A percentile compares a stretch with the other conserved stretches of the same genome.
Conservation (phyloP, 1,140 invertebrate species). For the Monomorium pharaonis region DNA sequence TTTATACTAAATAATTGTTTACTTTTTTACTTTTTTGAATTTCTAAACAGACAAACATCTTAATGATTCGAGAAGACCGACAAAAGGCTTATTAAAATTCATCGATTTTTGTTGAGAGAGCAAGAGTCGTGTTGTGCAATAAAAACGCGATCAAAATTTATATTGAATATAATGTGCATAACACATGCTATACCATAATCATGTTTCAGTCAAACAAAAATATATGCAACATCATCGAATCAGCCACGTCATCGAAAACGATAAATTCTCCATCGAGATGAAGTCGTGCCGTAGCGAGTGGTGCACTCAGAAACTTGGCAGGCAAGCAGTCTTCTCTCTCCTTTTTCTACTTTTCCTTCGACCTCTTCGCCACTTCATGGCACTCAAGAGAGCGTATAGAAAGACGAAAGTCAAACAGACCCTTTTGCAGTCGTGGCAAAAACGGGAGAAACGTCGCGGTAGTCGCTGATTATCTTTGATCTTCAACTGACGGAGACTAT, state of each 20-base stretch:
- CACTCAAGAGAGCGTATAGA: conserved; percentile 20
- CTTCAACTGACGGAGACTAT: conserved; percentile 60
- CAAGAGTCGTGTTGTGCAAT: neutral
- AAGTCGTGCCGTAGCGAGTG: conserved; percentile 56
- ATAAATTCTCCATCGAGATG: conserved; percentile 61
- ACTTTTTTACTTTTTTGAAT: neutral
- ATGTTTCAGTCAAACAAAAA: neutral
- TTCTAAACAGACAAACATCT: neutral
- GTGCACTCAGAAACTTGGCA: conserved; percentile 68
- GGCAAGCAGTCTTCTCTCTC: conserved; percentile 14
- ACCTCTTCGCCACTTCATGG: conserved; percentile 24
- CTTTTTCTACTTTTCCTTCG: neutral
- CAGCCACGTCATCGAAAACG: conserved; percentile 42
- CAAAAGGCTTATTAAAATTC: neutral
- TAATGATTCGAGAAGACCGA: neutral
- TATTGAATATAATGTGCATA: too few relatives aligned
- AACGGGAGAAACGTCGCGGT: conserved; percentile 66
- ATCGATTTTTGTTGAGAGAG: neutral
- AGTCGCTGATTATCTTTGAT: conserved; percentile 80
- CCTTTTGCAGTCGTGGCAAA: conserved; percentile 67
- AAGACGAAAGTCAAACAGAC: conserved; percentile 76
- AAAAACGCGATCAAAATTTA: neutral
- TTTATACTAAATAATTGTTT: neutral
- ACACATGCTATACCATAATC: neutral
- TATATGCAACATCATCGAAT: neutral